Percentiles rank a stretch among this genome's conserved stretches.
phyloP scores from a whole-genome alignment of 35 echinoderm and acorn worm genomes.

The Ptychodera flava region DNA sequence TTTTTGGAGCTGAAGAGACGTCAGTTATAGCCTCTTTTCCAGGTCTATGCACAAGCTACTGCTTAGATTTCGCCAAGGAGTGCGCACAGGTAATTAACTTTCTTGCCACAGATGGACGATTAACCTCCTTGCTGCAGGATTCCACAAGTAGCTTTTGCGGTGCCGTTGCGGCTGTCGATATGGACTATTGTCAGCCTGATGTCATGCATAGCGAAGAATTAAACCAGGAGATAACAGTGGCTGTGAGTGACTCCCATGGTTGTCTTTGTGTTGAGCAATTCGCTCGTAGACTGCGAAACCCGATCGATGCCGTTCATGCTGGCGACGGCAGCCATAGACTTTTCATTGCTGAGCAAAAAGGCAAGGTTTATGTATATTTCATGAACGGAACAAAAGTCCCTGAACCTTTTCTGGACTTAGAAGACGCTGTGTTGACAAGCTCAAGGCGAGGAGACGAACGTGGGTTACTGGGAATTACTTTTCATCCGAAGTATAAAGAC shows the following conservation, averaged over 20 bases:
- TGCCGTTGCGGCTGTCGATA: slow-evolving; percentile 31
- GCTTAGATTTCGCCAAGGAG: slow-evolving; percentile 39
- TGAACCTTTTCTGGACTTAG: not conserved
- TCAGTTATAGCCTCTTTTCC: slow-evolving; percentile 25
- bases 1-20: slow-evolving; percentile 50
- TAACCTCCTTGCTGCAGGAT: slow-evolving; percentile 18
- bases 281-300: not conserved
- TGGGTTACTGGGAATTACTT: not conserved
- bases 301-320: not conserved
- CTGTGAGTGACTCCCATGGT: not conserved
- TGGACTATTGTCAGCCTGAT: slow-evolving; percentile 75
- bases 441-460: not conserved
- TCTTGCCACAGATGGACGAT: slow-evolving; percentile 23
- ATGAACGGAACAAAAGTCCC: not conserved
- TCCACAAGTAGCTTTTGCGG: slow-evolving; percentile 47
- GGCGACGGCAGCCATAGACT: not conserved
- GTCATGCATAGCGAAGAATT: slow-evolving; percentile 28
- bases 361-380: not conserved
- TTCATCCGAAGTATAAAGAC: not conserved
- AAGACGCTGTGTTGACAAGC: not conserved
- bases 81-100: slow-evolving; percentile 53
- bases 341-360: not conserved
- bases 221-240: not conserved
- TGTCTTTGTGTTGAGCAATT: not conserved
- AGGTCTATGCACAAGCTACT: slow-evolving; percentile 70